phyloP scores from a whole-genome alignment of 2,113 vertebrate species.

The Sander vitreus region DNA sequence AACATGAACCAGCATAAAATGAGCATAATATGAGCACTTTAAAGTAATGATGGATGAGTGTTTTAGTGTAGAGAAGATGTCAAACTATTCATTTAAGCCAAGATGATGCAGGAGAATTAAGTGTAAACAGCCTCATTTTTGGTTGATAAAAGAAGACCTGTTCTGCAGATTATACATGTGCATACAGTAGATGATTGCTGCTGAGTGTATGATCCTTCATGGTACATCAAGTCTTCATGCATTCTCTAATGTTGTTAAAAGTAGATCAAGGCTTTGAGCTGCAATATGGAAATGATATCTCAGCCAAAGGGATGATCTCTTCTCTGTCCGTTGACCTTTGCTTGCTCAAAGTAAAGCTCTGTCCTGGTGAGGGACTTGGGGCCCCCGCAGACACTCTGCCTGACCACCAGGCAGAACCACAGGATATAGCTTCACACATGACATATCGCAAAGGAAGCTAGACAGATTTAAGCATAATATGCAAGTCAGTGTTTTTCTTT shows the following conservation, averaged over 20 bases:
- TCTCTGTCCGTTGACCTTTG: constrained; percentile 43
- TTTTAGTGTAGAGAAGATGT: background rate
- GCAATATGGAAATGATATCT: constrained; percentile 23
- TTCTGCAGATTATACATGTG: background rate
- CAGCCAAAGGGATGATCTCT: constrained; percentile 32
- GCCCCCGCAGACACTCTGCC: constrained; percentile 38
- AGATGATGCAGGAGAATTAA: background rate
- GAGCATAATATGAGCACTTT: background rate
- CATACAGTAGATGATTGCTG: background rate
- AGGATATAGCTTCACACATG: constrained; percentile 58
- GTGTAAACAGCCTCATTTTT: background rate
- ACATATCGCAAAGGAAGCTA: constrained; percentile 56
- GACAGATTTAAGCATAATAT: constrained; percentile 60
- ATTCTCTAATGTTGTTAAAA: constrained; percentile 25
- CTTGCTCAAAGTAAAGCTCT: constrained; percentile 50
- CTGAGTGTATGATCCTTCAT: background rate
- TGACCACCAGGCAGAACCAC: constrained; percentile 57
- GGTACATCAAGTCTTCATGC: constrained; percentile 17
- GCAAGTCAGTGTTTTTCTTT: constrained; percentile 47
- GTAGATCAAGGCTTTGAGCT: constrained; percentile 40
- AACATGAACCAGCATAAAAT: no score
- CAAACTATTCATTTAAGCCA: background rate
- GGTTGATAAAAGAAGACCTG: background rate
- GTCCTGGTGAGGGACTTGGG: constrained; percentile 41
- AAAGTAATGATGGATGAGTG: no score